These are phyloP conservation scores for Marcusenius ussheri DNA, from an alignment of 2,113 vertebrate species.

Conservation along the genomic window DNA sequence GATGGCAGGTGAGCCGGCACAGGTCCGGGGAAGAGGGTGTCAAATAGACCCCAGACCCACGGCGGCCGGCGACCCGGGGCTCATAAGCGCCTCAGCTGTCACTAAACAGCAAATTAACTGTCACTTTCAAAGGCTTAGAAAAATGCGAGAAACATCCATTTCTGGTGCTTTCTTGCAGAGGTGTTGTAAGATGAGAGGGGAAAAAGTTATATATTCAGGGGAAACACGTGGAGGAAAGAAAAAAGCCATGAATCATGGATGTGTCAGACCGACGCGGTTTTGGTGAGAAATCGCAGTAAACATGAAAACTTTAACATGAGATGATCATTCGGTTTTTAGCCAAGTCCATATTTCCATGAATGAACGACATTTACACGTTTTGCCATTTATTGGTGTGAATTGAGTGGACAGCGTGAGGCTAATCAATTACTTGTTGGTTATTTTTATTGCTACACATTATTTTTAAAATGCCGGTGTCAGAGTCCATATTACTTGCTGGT, in stretches of 20 bases:
- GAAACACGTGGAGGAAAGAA: neutral
- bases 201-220: neutral
- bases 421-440: neutral
- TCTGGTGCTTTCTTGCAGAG: neutral
- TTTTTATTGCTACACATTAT: neutral
- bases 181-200: neutral
- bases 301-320: neutral
- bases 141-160: neutral
- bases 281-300: neutral
- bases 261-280: neutral
- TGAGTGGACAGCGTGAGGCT: neutral
- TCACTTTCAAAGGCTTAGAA: neutral
- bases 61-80: neutral
- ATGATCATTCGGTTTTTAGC: neutral
- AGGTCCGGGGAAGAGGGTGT: neutral
- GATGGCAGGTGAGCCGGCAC: neutral
- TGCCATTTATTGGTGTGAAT: neutral
- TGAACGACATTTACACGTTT: neutral
- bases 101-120: neutral
- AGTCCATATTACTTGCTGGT: neutral
- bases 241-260: neutral
- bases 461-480: neutral
- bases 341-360: neutral
- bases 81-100: neutral
- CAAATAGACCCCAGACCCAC: neutral